Evolutionary conservation across 2,888 invertebrate species (phyloP).

Genomic region (Diploptera punctata): DNA sequence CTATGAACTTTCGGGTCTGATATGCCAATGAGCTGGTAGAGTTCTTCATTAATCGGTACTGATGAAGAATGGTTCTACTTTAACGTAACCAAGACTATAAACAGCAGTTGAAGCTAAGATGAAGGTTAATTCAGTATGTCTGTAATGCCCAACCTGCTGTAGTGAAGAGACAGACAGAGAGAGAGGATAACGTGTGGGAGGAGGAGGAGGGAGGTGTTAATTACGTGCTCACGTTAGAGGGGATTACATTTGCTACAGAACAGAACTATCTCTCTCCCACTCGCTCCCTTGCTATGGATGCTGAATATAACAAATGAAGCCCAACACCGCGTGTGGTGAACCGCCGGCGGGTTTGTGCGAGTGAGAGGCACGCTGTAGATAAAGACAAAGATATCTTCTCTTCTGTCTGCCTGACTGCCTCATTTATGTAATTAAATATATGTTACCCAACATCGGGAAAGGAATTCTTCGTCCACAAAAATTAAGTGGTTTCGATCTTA

Average conservation of each 20-base stretch:
- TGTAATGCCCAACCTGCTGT: neutral
- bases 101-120: neutral
- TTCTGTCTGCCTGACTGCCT: too few relatives aligned
- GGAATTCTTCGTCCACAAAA: too few relatives aligned
- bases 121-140: constrained; percentile 11
- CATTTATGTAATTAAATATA: constrained; percentile 28
- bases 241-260: constrained; percentile 39
- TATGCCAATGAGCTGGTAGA: too few relatives aligned
- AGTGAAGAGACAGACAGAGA: constrained; percentile 25
- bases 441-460: too few relatives aligned
- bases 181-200: neutral
- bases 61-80: too few relatives aligned
- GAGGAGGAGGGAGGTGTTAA: constrained; percentile 36
- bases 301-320: constrained; percentile 39
- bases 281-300: neutral
- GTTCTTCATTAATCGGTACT: too few relatives aligned
- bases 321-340: constrained; percentile 38
- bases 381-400: neutral
- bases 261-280: too few relatives aligned
- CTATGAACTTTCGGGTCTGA: too few relatives aligned
- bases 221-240: constrained; percentile 40
- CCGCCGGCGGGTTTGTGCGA: constrained; percentile 2
- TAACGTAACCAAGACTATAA: constrained; percentile 12
- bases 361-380: neutral
- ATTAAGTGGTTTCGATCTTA: too few relatives aligned